phyloP scores from a whole-genome alignment of 2,888 invertebrate species.

The Sesia bembeciformis region DNA sequence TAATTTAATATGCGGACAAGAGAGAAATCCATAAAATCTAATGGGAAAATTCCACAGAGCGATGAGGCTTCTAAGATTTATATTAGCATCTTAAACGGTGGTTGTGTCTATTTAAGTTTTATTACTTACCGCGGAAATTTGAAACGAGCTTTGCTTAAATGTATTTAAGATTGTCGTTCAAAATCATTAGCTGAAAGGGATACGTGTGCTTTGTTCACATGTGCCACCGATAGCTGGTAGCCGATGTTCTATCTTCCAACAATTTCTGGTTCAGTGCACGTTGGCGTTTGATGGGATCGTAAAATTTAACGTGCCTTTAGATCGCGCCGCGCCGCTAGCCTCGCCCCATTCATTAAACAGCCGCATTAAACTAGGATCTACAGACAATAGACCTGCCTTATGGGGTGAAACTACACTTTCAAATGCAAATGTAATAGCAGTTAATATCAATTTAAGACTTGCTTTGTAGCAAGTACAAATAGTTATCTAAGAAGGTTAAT shows the following conservation, averaged over 20 bases:
- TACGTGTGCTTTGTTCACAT: no score
- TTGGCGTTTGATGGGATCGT: slow-evolving; percentile 44
- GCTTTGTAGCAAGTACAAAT: background rate
- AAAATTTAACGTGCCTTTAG: slow-evolving; percentile 32
- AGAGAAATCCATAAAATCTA: slow-evolving; percentile 65
- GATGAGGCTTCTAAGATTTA: slow-evolving; percentile 59
- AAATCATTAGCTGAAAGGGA: no score
- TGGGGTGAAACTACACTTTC: no score
- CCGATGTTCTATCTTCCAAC: slow-evolving; percentile 12
- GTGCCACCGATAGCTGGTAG: background rate
- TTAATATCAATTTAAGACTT: background rate
- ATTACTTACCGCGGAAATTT: slow-evolving; percentile 14
- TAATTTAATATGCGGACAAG: slow-evolving; percentile 65
- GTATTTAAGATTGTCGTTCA: no score
- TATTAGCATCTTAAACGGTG: slow-evolving; percentile 39
- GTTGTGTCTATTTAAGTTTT: slow-evolving; percentile 33
- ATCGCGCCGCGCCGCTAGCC: slow-evolving; percentile 9
- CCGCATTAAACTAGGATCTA: slow-evolving; percentile 18
- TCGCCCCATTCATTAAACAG: slow-evolving; percentile 16
- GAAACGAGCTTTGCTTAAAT: background rate
- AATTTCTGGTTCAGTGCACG: slow-evolving; percentile 34
- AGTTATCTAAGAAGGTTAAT: background rate
- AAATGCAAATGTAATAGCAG: background rate
- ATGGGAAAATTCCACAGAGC: slow-evolving; percentile 58
- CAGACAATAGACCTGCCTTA: slow-evolving; percentile 6